Evolutionary conservation across 2,888 invertebrate genomes (phyloP).

Genomic region (Sthenelais limicola): DNA sequence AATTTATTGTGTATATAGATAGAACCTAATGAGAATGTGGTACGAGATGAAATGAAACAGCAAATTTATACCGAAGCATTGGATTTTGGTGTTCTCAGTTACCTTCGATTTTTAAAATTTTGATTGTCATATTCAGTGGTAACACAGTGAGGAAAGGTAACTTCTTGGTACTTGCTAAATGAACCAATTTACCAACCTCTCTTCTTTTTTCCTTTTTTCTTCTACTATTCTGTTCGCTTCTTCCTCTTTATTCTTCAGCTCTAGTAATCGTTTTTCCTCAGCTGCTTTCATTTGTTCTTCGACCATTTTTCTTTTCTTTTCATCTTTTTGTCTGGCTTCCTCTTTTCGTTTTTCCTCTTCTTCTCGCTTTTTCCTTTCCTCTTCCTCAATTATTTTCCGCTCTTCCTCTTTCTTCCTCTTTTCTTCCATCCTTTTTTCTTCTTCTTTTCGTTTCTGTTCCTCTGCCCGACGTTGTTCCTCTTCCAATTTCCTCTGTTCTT

Average conservation of each 20-base stretch:
- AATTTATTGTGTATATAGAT: no score
- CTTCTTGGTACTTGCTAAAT: no score
- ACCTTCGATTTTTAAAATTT: no score
- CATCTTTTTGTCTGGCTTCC: slow-evolving; percentile 48
- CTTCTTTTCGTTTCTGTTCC: slow-evolving; percentile 50
- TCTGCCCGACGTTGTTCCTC: slow-evolving; percentile 51
- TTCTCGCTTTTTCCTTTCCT: slow-evolving; percentile 5
- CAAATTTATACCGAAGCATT: no score
- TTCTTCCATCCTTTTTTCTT: slow-evolving; percentile 40
- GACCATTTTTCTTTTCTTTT: slow-evolving; percentile 49
- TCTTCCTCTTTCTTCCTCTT: not conserved
- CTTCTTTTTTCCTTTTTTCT: slow-evolving; percentile 31
- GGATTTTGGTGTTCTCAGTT: no score
- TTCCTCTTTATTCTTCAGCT: slow-evolving; percentile 48
- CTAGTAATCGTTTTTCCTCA: slow-evolving; percentile 48
- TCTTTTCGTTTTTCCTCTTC: slow-evolving; percentile 37
- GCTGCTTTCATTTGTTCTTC: slow-evolving; percentile 50
- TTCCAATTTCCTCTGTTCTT: slow-evolving; percentile 53
- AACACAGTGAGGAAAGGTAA: no score
- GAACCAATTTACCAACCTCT: no score
- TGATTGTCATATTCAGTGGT: no score
- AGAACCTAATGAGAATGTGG: no score
- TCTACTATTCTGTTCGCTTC: slow-evolving; percentile 45
- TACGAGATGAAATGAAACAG: no score
- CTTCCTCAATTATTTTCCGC: slow-evolving; percentile 24